Conservation (phyloP, 2,797 vertebrate species). For the Emys orbicularis region DNA sequence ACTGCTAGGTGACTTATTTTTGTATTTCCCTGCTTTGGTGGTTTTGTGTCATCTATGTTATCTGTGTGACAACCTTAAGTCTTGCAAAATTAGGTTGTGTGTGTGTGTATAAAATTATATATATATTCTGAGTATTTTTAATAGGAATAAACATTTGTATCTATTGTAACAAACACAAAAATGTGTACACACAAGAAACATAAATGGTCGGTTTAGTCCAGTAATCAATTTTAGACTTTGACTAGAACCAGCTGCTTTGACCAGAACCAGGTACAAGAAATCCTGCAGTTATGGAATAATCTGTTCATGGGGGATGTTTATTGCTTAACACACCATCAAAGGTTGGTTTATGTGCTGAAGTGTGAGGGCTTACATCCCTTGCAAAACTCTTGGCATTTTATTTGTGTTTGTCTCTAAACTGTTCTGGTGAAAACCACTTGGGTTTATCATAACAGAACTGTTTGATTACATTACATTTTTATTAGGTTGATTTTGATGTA, state of each 20-base stretch:
- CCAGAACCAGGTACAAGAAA: conserved; percentile 10
- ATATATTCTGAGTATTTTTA: not conserved
- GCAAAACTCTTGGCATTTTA: not conserved
- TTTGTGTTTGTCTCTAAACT: not conserved
- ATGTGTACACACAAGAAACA: not conserved
- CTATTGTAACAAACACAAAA: not conserved
- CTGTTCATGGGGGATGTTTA: conserved; percentile 39
- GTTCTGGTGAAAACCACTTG: not conserved
- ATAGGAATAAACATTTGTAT: conserved; percentile 23
- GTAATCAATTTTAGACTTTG: conserved; percentile 13
- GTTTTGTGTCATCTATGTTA: conserved; percentile 12
- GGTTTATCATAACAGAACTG: not conserved
- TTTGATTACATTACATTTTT: not conserved
- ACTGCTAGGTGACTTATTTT: conserved; percentile 3
- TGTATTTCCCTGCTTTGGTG: conserved; percentile 1
- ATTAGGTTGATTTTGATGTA: not conserved
- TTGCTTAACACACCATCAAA: not conserved
- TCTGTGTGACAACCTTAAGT: not conserved
- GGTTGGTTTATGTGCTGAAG: conserved; percentile 3
- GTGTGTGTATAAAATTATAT: not conserved
- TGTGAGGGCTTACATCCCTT: conserved; percentile 26
- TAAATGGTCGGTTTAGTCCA: not conserved
- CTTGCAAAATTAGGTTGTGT: not conserved
- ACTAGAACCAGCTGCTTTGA: conserved; percentile 42
- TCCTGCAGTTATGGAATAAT: not conserved